phyloP scores from a whole-genome alignment of 2,888 invertebrate genomes.

The Matsumyia berberina region DNA sequence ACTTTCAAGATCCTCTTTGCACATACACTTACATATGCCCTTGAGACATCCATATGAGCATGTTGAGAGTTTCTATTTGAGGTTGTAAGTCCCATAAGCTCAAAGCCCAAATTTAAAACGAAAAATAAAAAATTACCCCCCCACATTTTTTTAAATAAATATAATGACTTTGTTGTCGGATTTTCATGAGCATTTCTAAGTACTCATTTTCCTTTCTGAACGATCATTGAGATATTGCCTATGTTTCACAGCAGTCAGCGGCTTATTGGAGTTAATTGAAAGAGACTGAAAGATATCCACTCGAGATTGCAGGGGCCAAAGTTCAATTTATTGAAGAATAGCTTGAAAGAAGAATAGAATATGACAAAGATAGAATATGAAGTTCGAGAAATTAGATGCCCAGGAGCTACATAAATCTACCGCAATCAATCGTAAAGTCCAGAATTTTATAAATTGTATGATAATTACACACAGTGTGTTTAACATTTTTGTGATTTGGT shows the following conservation, averaged over 20 bases:
- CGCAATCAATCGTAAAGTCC: not conserved
- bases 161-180: conserved; percentile 48
- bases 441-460: conserved; percentile 16
- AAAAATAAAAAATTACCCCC: conserved; percentile 6
- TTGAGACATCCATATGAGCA: conserved; percentile 36
- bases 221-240: conserved; percentile 44
- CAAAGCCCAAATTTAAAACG: conserved; percentile 50
- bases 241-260: conserved; percentile 8
- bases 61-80: conserved; percentile 40
- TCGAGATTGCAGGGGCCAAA: conserved; percentile 30
- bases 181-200: conserved; percentile 35
- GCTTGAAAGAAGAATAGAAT: not conserved
- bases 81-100: conserved; percentile 61
- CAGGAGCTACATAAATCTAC: conserved; percentile 11
- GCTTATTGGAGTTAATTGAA: conserved; percentile 20
- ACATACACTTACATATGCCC: conserved; percentile 11
- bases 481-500: conserved; percentile 16
- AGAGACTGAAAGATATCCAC: conserved; percentile 28
- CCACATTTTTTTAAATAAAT: conserved; percentile 20
- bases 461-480: conserved; percentile 5
- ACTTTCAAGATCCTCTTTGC: conserved; percentile 39
- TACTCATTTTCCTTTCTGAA: conserved; percentile 36
- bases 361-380: not conserved
- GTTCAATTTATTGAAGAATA: conserved; percentile 34
- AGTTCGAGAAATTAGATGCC: conserved; percentile 11